Evolutionary conservation across 2,888 invertebrate species (phyloP), one percentile per base, ranked within the genome.

Genomic region (Pollenia labialis): DNA sequence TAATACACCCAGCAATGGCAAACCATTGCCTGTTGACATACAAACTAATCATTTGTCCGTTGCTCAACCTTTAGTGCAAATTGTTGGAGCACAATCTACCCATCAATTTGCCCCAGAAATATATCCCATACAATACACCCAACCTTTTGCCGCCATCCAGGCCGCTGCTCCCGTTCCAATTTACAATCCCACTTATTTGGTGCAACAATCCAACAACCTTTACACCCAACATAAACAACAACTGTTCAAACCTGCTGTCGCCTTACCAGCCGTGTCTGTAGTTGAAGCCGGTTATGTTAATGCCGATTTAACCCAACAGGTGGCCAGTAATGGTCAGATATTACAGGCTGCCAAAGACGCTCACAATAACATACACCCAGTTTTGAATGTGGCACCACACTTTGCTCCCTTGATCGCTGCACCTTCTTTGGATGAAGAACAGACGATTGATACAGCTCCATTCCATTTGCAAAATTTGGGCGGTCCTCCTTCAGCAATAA

Each of bases 201-300:
- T 93, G 3, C 92, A 92, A 14, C 93, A 93, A 85, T 93, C 93
- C n/a, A 93, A 93, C 81, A 92, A 93, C 85, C 91, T 94, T 10
- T 93, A 93, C 69, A 90, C 90, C 6, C 93, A 92, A 85, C 93
- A 92, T 82, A 93, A 93, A 68, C 91, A 93, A 8, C 92, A 93
- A 12, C 91, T 95, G 9, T 95, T 95, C 88, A 94, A 95, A 90
- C 94, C 95, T 11, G 94, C 94, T 88, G 74, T 88, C 8, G 90
- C 95, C 75, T 40, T 75, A 4, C 40, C 62, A 32, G 94, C 94
- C 56, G 94, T 93, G 6, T 76, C 85, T 1, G 14, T 88, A 10
- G 50, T 89, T 9, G 88, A 85, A 88, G 90, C 72, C 42, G 91
- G 91, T 48, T 92, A 92, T 71, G 90, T 90, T 1, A 91, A 91